Evolutionary conservation across 2,888 invertebrate genomes (phyloP).

Genomic region (Pseudococcus viburni): DNA sequence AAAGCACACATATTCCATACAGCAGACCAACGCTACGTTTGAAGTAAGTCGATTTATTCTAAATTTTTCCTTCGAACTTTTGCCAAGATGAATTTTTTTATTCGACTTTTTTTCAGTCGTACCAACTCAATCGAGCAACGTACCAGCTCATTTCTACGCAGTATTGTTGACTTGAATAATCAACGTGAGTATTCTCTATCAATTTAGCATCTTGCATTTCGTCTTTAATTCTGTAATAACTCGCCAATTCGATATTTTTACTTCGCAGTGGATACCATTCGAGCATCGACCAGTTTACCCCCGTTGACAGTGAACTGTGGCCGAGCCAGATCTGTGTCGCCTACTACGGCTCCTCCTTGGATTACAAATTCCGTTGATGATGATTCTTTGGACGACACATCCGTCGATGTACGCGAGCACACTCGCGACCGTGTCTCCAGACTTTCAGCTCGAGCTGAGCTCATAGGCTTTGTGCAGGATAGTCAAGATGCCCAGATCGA

Average conservation of each 20-base stretch:
- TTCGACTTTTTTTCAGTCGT: neutral
- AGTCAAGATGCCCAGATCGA: neutral
- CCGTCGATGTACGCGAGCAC: constrained; percentile 1
- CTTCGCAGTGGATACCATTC: neutral
- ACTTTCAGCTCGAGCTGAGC: neutral
- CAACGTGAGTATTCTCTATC: neutral
- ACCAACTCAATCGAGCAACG: constrained; percentile 24
- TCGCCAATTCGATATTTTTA: neutral
- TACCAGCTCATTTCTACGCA: constrained; percentile 35
- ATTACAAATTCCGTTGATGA: constrained; percentile 54
- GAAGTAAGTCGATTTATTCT: neutral
- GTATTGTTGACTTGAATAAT: constrained; percentile 26
- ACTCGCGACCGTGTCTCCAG: constrained; percentile 13
- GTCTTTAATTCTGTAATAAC: neutral
- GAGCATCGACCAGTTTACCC: neutral
- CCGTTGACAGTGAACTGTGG: neutral
- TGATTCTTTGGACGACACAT: constrained; percentile 49
- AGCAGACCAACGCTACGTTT: neutral
- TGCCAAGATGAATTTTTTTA: neutral
- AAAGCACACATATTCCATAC: neutral
- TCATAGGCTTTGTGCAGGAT: neutral
- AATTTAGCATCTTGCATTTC: neutral
- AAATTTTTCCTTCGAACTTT: neutral
- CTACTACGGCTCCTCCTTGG: constrained; percentile 6
- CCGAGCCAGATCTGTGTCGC: constrained; percentile 50